Evolutionary conservation across 2,888 invertebrate genomes (phyloP).

Genomic region (Glaucopsyche alexis): DNA sequence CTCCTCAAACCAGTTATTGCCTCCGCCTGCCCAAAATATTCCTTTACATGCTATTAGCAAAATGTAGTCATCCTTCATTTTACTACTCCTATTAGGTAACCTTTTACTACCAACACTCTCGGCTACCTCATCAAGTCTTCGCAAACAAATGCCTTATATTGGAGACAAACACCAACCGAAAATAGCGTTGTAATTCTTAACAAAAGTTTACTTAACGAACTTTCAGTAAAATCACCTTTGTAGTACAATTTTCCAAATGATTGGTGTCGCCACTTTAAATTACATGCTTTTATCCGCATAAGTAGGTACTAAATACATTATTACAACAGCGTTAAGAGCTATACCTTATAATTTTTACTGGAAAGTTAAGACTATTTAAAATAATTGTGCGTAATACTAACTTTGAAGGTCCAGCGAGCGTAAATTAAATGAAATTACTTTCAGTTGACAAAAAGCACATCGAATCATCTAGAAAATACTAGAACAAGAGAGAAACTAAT

Average conservation of each 20-base stretch:
- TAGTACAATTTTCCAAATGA: background rate
- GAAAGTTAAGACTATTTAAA: background rate
- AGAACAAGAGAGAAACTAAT: conserved; percentile 75
- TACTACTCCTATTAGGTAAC: background rate
- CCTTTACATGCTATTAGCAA: conserved; percentile 10
- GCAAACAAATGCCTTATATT: too few species aligned
- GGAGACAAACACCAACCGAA: too few species aligned
- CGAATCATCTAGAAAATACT: conserved; percentile 78
- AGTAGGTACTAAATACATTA: conserved; percentile 1
- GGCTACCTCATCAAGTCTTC: background rate
- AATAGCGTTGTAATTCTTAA: background rate
- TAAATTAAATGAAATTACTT: conserved; percentile 11
- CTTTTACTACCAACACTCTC: too few species aligned
- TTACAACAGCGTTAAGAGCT: background rate
- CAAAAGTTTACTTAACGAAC: background rate
- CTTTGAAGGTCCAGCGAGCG: background rate
- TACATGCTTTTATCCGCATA: background rate
- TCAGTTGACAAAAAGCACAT: conserved; percentile 76
- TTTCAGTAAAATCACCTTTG: background rate
- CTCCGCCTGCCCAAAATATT: conserved; percentile 6
- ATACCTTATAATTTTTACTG: background rate
- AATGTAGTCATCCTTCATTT: conserved; percentile 23
- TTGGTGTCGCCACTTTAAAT: background rate
- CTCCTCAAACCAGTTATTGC: conserved; percentile 10
- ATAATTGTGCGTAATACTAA: conserved; percentile 7